Conservation (phyloP, 2,888 invertebrate genomes). For the Malacosoma neustria region DNA sequence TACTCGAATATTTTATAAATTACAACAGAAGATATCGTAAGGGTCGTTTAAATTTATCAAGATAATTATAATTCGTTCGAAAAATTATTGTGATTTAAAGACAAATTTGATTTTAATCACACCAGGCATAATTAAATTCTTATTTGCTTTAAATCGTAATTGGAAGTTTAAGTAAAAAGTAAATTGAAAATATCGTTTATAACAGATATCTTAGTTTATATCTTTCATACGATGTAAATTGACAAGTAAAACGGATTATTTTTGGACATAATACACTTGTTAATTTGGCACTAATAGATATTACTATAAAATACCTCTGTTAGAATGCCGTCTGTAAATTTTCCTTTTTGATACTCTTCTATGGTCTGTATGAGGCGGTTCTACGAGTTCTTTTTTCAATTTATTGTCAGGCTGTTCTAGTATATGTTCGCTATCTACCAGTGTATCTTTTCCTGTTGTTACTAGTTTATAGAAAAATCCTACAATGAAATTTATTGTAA, state of each 20-base stretch:
- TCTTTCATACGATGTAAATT: too few relatives aligned
- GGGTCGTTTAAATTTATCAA: too few relatives aligned
- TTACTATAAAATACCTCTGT: constrained; percentile 35
- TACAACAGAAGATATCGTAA: too few relatives aligned
- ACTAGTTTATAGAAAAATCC: constrained; percentile 76
- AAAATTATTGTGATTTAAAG: too few relatives aligned
- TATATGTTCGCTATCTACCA: constrained; percentile 46
- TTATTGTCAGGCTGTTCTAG: constrained; percentile 39
- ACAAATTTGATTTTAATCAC: too few relatives aligned
- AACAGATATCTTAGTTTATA: not conserved
- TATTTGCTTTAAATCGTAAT: too few relatives aligned
- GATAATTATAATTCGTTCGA: too few relatives aligned
- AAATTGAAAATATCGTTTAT: too few relatives aligned
- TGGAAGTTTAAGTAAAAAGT: not conserved
- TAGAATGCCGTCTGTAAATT: constrained; percentile 48
- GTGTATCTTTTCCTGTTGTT: constrained; percentile 70
- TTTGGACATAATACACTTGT: not conserved
- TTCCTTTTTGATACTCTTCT: constrained; percentile 46
- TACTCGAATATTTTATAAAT: too few relatives aligned
- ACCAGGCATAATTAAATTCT: too few relatives aligned
- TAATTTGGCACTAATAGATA: not conserved
- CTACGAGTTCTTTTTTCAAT: constrained; percentile 23
- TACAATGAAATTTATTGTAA: not conserved
- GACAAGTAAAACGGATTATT: too few relatives aligned
- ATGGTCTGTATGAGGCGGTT: constrained; percentile 34